A percentile compares a stretch with the other conserved stretches of the same genome.
phyloP scores from a whole-genome alignment of 2,888 invertebrate genomes.

The Drymonia ruficornis region DNA sequence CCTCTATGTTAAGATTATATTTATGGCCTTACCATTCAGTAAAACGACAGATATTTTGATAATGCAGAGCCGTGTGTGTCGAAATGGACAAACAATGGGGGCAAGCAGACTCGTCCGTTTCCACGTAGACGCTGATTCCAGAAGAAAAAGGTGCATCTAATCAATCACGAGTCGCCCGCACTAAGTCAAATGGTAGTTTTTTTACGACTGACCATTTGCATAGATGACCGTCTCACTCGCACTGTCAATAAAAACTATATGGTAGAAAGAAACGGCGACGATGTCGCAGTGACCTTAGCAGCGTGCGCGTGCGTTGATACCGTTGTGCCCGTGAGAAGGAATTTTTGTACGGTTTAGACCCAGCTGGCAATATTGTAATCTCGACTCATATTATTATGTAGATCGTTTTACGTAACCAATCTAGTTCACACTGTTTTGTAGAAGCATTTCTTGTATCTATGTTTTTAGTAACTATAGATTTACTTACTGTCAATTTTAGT shows the following conservation, averaged over 20 bases:
- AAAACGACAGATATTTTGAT: constrained; percentile 49
- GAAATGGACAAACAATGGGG: constrained; percentile 61
- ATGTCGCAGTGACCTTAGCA: constrained; percentile 62
- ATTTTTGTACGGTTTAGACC: constrained; percentile 66
- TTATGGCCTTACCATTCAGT: constrained; percentile 55
- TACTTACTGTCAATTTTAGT: constrained; percentile 14
- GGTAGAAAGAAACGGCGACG: constrained; percentile 49
- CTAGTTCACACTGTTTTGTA: constrained; percentile 17
- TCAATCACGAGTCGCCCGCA: constrained; percentile 74
- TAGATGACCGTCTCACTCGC: constrained; percentile 50
- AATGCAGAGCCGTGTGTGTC: constrained; percentile 57
- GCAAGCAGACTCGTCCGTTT: constrained; percentile 51
- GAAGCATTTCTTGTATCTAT: constrained; percentile 6
- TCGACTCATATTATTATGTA: constrained; percentile 41
- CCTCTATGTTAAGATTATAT: constrained; percentile 61
- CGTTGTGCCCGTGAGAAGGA: constrained; percentile 78
- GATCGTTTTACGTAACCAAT: constrained; percentile 34
- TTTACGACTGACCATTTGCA: constrained; percentile 70
- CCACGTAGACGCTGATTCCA: constrained; percentile 58
- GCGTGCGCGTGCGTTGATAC: constrained; percentile 72
- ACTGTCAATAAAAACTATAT: constrained; percentile 17
- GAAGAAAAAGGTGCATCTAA: constrained; percentile 76
- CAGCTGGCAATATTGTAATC: constrained; percentile 61
- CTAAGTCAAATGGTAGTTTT: constrained; percentile 66
- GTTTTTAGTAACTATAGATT: no score